A percentile compares a stretch with the other conserved stretches of the same genome.
Conservation (phyloP, 1,140 invertebrate genomes). For the Aphidius gifuensis region DNA sequence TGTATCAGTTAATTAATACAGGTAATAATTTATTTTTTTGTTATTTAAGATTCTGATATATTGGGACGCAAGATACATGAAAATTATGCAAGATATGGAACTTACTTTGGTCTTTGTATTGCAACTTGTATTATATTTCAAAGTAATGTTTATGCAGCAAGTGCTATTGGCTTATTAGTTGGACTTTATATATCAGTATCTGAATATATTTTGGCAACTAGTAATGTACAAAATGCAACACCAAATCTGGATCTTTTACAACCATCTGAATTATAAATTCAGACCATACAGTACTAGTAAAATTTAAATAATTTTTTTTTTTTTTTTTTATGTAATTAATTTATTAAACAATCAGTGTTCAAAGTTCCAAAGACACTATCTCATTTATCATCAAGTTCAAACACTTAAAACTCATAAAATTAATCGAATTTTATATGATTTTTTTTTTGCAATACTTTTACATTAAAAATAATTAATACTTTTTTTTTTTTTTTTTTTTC, state of each 20-base stretch:
- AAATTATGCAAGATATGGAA: constrained; percentile 69
- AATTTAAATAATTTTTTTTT: constrained; percentile 1
- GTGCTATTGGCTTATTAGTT: constrained; percentile 70
- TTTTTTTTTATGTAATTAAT: neutral
- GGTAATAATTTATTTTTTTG: constrained; percentile 16
- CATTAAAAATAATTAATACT: too few species aligned
- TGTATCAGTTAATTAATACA: neutral
- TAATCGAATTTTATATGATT: too few species aligned
- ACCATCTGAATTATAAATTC: constrained; percentile 17
- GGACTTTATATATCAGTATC: constrained; percentile 75
- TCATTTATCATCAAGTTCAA: neutral
- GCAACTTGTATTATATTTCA: constrained; percentile 81
- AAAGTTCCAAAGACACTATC: neutral
- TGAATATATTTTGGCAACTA: constrained; percentile 64
- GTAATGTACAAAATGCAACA: constrained; percentile 39
- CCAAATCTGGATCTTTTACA: constrained; percentile 40
- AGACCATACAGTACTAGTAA: neutral
- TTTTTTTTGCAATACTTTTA: too few species aligned
- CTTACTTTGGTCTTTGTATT: constrained; percentile 75
- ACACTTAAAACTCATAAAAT: too few species aligned
- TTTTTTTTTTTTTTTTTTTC: too few species aligned
- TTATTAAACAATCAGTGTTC: too few species aligned
- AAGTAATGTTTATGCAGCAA: constrained; percentile 68
- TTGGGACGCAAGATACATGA: constrained; percentile 52
- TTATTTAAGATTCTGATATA: constrained; percentile 53